phyloP scores from a whole-genome alignment of 2,113 vertebrate species.

The Oryzias woworae region DNA sequence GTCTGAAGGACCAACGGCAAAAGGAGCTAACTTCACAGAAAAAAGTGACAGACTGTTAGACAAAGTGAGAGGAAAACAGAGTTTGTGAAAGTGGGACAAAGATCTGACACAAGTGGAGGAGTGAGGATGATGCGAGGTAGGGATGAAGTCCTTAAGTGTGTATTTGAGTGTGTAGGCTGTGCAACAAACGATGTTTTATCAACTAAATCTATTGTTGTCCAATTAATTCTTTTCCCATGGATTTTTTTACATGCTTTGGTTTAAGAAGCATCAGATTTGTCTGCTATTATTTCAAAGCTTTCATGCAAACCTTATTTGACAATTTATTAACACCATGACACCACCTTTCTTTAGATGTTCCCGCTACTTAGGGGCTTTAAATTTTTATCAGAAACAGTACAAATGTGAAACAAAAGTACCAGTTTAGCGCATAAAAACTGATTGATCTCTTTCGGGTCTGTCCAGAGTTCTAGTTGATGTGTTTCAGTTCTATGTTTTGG shows the following conservation, averaged over 20 bases:
- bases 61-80: conserved; percentile 43
- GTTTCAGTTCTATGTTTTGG: conserved; percentile 41
- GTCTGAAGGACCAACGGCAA: conserved; percentile 31
- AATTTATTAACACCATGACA: too few species aligned
- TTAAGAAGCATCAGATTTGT: too few species aligned
- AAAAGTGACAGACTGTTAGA: conserved; percentile 16
- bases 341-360: too few species aligned
- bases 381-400: too few species aligned
- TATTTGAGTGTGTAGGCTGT: conserved; percentile 26
- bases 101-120: conserved; percentile 62
- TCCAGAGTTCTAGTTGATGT: conserved; percentile 16
- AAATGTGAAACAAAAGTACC: too few species aligned
- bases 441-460: background rate
- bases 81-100: conserved; percentile 71
- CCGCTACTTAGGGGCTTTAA: too few species aligned
- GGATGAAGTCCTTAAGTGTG: conserved; percentile 55
- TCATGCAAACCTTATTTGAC: too few species aligned
- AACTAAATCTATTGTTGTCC: conserved; percentile 9
- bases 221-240: too few species aligned
- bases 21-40: conserved; percentile 22
- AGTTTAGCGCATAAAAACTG: too few species aligned
- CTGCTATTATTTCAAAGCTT: too few species aligned
- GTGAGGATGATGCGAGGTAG: conserved; percentile 81
- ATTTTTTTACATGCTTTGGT: too few species aligned
- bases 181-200: conserved; percentile 27